Evolutionary conservation across 2,888 invertebrate genomes (phyloP).

Genomic region (Trachelus troglodyta): DNA sequence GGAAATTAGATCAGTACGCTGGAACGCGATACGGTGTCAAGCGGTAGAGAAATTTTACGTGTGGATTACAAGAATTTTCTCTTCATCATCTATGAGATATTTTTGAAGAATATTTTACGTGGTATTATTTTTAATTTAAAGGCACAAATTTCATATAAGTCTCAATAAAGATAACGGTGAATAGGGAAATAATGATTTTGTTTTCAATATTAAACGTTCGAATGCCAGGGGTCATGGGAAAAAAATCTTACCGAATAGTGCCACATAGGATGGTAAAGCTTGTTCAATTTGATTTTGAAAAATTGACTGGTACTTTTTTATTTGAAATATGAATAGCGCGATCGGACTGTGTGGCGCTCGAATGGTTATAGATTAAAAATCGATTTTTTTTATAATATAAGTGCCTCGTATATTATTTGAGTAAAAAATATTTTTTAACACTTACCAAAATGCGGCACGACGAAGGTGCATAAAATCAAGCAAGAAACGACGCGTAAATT

Average conservation of each 20-base stretch:
- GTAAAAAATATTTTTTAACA: conserved; percentile 11
- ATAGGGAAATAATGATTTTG: neutral
- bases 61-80: neutral
- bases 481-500: conserved; percentile 49
- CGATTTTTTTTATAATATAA: neutral
- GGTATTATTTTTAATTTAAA: neutral
- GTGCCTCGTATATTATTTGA: neutral
- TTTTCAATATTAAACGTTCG: too few relatives aligned
- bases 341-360: too few relatives aligned
- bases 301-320: too few relatives aligned
- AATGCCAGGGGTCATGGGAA: too few relatives aligned
- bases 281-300: too few relatives aligned
- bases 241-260: too few relatives aligned
- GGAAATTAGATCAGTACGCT: neutral
- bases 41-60: neutral
- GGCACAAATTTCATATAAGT: neutral
- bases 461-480: conserved; percentile 52
- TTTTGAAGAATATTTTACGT: neutral
- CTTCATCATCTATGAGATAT: neutral
- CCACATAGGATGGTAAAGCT: too few relatives aligned
- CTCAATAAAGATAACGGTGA: neutral
- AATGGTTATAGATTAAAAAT: neutral
- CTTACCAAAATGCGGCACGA: conserved; percentile 53
- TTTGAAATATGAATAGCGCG: too few relatives aligned
- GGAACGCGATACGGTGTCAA: neutral